Base-by-base conservation (phyloP, 2,113 vertebrate species). In the Chelonoidis abingdonii region DNA sequence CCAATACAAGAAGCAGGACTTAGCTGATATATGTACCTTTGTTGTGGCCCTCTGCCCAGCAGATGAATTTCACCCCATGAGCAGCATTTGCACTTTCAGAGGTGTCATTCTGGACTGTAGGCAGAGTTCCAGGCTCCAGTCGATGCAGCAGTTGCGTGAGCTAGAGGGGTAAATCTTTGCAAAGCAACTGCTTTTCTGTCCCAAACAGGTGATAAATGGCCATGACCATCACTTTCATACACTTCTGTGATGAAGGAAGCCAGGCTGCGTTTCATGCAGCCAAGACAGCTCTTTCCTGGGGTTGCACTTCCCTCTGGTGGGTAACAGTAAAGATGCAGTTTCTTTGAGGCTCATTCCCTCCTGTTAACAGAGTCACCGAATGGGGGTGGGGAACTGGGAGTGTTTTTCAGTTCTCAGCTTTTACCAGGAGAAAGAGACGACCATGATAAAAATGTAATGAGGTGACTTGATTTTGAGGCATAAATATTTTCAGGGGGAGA, bases 301-400 rank as follows among this genome's bases (percentile, higher is more conserved):
- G 31, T 38, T 38, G 10, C 85, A 4, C 90, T 92, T 83, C 85
- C 90, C 90, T 83, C 80, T 83, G 80, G 69, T 65, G 90, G 69
- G 54, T 29, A 31, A 24, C 29, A 13, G 6, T 29, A 4, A 0
- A 1, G 53, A 22, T 5, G 0, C 90, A 65, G 38, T 17, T 72
- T 72, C 65, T 72, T 72, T 1, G 17, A 72, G 65, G 35, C 8
- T 72, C 65, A 9, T 72, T 72, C 19, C 9, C 35, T 38, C 17
- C 9, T 72, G 16, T 29, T 12, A 59, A 59, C 12, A 59, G 57
- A 59, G 69, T 19, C 35, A 38, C 17, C 1, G 69, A 38, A 31
- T 16, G 29, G 59, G 12, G 31, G 7, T 41, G 38, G 35, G 72
- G 10, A 75, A 41, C 38, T 2, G 10, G 38, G 72, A 24, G 21